A percentile compares a stretch with the other conserved stretches of the same genome.
These are phyloP conservation scores for Argyra leucocephala DNA, from an alignment of 2,888 invertebrate species.

Conservation along the genomic window DNA sequence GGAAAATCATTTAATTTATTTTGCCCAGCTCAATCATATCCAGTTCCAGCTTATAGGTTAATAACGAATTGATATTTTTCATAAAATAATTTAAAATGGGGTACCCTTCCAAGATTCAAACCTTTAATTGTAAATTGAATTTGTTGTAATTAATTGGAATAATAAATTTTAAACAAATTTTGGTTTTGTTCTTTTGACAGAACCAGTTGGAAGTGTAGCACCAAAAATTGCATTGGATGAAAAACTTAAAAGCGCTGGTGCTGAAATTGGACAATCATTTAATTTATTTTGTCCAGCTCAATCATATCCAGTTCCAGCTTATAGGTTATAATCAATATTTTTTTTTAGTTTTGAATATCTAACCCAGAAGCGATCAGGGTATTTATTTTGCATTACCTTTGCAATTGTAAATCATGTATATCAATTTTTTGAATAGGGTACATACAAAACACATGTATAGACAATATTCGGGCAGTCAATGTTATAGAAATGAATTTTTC, in stretches of 20 bases:
- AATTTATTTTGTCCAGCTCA: constrained; percentile 54
- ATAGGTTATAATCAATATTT: too few relatives aligned
- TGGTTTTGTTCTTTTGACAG: constrained; percentile 28
- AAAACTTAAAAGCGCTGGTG: constrained; percentile 44
- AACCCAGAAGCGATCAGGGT: constrained; percentile 40
- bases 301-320: constrained; percentile 57
- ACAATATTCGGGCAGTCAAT: too few relatives aligned
- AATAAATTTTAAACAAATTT: constrained; percentile 11
- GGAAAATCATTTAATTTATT: constrained; percentile 50
- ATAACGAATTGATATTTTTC: constrained; percentile 16
- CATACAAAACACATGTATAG: too few relatives aligned
- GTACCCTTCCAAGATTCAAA: constrained; percentile 29
- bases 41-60: constrained; percentile 65
- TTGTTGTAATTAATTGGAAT: constrained; percentile 13
- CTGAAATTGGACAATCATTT: constrained; percentile 25
- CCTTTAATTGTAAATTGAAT: constrained; percentile 26
- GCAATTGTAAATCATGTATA: too few relatives aligned
- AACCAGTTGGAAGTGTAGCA: constrained; percentile 47
- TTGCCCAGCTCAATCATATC: constrained; percentile 67
- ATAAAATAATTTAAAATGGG: neutral
- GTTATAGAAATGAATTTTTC: too few relatives aligned
- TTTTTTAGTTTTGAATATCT: constrained; percentile 60
- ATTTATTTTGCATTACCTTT: too few relatives aligned
- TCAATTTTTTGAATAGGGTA: too few relatives aligned
- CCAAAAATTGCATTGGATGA: constrained; percentile 62